A percentile compares a stretch with the other conserved stretches of the same genome.
Evolutionary conservation across 2,888 invertebrate genomes (phyloP).

Genomic region (Amblyteles armatorius): DNA sequence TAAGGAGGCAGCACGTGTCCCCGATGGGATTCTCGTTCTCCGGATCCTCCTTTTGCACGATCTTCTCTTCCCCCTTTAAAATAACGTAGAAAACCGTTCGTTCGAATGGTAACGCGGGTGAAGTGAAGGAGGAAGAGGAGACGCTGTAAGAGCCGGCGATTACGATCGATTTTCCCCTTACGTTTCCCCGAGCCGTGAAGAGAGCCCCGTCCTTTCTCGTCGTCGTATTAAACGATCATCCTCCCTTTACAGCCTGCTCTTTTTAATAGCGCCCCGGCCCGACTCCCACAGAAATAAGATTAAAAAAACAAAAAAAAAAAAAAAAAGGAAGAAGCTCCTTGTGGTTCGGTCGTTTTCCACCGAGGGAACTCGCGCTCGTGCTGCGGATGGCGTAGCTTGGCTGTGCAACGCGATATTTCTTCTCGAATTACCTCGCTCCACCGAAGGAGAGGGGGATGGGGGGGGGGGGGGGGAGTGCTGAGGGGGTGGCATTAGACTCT

Average conservation of each 20-base stretch:
- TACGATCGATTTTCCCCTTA: conserved; percentile 64
- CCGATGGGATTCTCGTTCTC: conserved; percentile 39
- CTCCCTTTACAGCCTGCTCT: conserved; percentile 53
- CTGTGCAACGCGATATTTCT: conserved; percentile 66
- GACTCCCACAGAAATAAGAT: conserved; percentile 43
- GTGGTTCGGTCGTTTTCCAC: conserved; percentile 60
- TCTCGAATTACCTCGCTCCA: conserved; percentile 66
- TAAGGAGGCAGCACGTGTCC: conserved; percentile 42
- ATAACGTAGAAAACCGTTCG: conserved; percentile 61
- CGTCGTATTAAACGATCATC: conserved; percentile 67
- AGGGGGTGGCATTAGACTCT: conserved; percentile 62
- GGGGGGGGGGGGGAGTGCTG: not conserved
- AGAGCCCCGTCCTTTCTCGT: conserved; percentile 34
- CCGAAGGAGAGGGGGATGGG: conserved; percentile 11
- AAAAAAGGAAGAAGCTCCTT: conserved; percentile 40
- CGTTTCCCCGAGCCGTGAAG: conserved; percentile 42
- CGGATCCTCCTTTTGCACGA: not conserved
- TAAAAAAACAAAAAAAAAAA: conserved; percentile 7
- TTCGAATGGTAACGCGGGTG: conserved; percentile 54
- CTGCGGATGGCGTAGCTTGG: conserved; percentile 56
- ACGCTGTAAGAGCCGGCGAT: conserved; percentile 49
- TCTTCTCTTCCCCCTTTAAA: conserved; percentile 36
- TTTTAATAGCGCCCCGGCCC: conserved; percentile 61
- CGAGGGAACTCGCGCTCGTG: conserved; percentile 46
- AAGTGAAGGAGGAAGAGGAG: conserved; percentile 50